Base-by-base conservation (phyloP, 2,888 invertebrate species). In the Ecliptopera silaceata region DNA sequence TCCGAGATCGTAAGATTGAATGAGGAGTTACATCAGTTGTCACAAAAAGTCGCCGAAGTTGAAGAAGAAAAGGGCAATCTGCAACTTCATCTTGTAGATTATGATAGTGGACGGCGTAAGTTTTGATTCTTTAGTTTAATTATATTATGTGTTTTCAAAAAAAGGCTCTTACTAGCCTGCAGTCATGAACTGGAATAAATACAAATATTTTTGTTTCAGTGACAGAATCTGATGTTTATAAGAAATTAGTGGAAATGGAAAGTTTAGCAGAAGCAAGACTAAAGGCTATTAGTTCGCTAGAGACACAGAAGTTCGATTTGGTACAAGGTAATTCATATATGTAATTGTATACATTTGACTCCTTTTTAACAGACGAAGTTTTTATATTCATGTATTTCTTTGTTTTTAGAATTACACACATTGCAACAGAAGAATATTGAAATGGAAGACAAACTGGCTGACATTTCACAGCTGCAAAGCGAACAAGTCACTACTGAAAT, bases 51-150 rank as follows among this genome's bases (percentile, higher is more conserved):
- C 59, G 95, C 95, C 11, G 96, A 97, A 77, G 85, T 98, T 64
- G 97, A 97, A 86, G 97, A 97, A 83, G 97, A 97, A 86, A 97
- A 97, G 88, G 97, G 97, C 72, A 96, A 97, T 87, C 93, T 97
- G 76, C 97, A 97, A 86, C 91, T 97, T 78, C 95, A 95, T 87
- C 93, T 96, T 79, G 95, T 96, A 70, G 96, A 96, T 86, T 94
- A 95, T 85, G 95, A 95, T 80, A 94, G 94, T 82, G 92, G 93
- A 71, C 92, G 94, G 93, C 89, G 94, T 93, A 91, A 86, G 88
- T 85, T 2, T 8, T 44, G 8, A 26, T 29, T 26, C 13, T 1
- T 29, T 46, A 6, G 34, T 39, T 41, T 26, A 42, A 49, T 43
- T 41, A 44, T 36, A 36, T 17, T 41, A 5, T 26, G 26, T 26